Evolutionary conservation across 2,888 invertebrate species (phyloP).

Genomic region (Glaucopsyche alexis): DNA sequence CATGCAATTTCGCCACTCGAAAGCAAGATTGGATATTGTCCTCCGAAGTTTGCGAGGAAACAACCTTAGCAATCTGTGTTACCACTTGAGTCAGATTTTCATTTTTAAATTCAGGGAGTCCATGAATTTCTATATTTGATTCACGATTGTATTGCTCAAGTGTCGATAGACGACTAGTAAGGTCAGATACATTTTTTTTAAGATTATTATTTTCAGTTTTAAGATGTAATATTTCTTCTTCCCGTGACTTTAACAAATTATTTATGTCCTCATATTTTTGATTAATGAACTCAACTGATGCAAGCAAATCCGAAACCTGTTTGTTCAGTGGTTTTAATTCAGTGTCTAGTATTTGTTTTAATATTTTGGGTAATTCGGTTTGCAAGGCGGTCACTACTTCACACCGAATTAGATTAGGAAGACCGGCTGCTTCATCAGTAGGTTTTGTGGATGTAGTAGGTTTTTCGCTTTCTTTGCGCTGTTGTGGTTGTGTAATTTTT

Average conservation of each 20-base stretch:
- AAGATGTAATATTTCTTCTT: neutral
- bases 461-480: no score
- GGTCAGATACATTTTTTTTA: neutral
- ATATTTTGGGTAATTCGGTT: constrained; percentile 9
- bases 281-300: neutral
- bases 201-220: constrained; percentile 7
- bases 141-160: constrained; percentile 9
- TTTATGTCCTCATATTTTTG: constrained; percentile 19
- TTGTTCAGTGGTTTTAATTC: constrained; percentile 1
- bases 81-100: constrained; percentile 20
- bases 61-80: constrained; percentile 1
- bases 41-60: neutral
- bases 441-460: no score
- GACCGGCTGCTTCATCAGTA: no score
- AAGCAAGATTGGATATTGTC: neutral
- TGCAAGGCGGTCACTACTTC: neutral
- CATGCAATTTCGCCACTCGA: neutral
- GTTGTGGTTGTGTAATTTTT: no score
- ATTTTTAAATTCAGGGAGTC: constrained; percentile 13
- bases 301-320: neutral
- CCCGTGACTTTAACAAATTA: neutral
- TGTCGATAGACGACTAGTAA: neutral
- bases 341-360: neutral
- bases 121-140: constrained; percentile 15
- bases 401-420: no score